phyloP scores from a whole-genome alignment of 2,797 vertebrate species.

The Karalla daura region DNA sequence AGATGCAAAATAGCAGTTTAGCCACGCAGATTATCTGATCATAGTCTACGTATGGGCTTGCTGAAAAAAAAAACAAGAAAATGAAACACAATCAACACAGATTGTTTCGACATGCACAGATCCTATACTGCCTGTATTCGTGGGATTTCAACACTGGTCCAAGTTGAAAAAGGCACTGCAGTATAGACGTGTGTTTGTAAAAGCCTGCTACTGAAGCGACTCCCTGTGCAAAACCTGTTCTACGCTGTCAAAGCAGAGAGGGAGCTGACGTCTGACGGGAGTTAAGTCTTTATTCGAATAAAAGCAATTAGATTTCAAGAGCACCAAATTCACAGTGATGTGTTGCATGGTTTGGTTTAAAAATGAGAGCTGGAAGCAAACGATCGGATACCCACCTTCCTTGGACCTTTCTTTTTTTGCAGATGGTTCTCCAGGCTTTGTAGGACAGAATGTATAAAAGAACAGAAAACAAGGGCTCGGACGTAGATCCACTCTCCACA shows the following conservation, averaged over 20 bases:
- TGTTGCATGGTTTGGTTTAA: conserved; percentile 64
- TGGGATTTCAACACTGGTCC: conserved; percentile 33
- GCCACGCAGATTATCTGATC: neutral
- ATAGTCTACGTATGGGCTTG: neutral
- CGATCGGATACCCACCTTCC: conserved; percentile 11
- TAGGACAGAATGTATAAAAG: neutral
- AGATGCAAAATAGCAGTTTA: neutral
- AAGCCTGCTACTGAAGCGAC: conserved; percentile 51
- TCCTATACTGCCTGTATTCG: conserved; percentile 31
- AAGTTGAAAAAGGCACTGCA: conserved; percentile 78
- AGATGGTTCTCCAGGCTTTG: conserved; percentile 7
- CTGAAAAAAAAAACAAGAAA: conserved; percentile 21
- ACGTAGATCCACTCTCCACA: conserved; percentile 11
- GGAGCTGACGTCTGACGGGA: conserved; percentile 49
- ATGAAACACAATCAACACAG: too few relatives aligned
- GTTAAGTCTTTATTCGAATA: conserved; percentile 78
- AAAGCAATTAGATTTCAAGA: conserved; percentile 70
- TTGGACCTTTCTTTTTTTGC: conserved; percentile 7
- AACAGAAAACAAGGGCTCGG: conserved; percentile 13
- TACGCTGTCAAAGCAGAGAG: conserved; percentile 29
- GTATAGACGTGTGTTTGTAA: conserved; percentile 38
- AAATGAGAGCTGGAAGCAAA: conserved; percentile 50
- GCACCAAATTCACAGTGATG: conserved; percentile 86
- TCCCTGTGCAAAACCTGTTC: conserved; percentile 22
- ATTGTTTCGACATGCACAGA: conserved; percentile 32